These are phyloP conservation scores for Bombus sibiricus DNA, from an alignment of 1,140 invertebrate species.

Conservation along the genomic window DNA sequence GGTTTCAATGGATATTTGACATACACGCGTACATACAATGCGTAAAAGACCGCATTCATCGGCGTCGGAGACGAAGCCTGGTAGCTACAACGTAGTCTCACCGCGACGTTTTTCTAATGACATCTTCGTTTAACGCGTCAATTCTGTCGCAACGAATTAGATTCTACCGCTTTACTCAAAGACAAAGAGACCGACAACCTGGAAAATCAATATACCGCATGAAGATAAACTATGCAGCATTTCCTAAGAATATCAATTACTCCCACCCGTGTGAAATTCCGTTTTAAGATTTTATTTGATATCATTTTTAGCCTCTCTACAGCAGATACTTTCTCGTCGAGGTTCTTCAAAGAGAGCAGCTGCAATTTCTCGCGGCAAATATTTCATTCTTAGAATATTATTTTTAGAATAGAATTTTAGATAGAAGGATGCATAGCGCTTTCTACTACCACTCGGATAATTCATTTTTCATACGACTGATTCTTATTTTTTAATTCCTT, in stretches of 20 bases:
- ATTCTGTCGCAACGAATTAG: not conserved
- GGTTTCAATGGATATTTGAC: conserved; percentile 1
- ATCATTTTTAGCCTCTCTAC: no score
- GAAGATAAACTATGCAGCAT: not conserved
- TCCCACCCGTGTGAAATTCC: not conserved
- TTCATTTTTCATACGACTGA: no score
- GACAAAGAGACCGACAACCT: not conserved
- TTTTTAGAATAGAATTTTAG: not conserved
- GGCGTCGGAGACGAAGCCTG: not conserved
- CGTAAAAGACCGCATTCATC: conserved; percentile 6
- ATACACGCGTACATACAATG: no score
- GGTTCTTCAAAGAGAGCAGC: not conserved
- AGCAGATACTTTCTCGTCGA: no score
- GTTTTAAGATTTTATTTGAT: no score
- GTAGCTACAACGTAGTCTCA: no score
- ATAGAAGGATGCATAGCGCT: not conserved
- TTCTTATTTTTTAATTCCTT: not conserved
- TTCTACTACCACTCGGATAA: not conserved
- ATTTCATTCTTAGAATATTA: not conserved
- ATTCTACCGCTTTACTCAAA: not conserved
- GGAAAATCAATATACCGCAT: not conserved
- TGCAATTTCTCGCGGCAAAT: not conserved
- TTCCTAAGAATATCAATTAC: not conserved
- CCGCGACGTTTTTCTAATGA: no score
- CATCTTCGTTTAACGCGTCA: not conserved